Conservation (phyloP, 1,140 invertebrate genomes). For the Pararge aegeria region DNA sequence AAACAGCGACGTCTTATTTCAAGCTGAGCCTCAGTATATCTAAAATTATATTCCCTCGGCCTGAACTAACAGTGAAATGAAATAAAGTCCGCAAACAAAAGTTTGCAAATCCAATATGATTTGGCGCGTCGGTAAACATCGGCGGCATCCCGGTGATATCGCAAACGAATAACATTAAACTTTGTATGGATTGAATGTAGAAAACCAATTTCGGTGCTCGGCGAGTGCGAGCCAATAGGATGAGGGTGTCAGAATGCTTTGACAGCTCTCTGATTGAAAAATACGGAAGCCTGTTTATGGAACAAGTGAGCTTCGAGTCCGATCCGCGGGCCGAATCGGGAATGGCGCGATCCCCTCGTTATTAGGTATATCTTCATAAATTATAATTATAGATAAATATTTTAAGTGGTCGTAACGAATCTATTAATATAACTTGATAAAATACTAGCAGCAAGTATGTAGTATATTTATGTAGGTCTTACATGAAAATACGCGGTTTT, state of each 20-base stretch:
- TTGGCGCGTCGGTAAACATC: constrained; percentile 79
- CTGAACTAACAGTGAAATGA: constrained; percentile 77
- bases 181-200: constrained; percentile 80
- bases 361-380: not conserved
- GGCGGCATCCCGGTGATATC: constrained; percentile 78
- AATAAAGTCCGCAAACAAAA: constrained; percentile 80
- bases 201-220: constrained; percentile 80
- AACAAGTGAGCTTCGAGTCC: constrained; percentile 58
- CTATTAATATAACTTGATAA: too few species aligned
- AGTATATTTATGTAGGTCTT: too few species aligned
- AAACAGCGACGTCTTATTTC: constrained; percentile 41
- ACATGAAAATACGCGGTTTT: too few species aligned
- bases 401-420: too few species aligned
- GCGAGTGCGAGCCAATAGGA: constrained; percentile 77
- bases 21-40: constrained; percentile 56
- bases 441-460: too few species aligned
- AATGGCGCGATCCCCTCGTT: not conserved
- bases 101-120: constrained; percentile 80
- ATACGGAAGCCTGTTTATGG: constrained; percentile 80
- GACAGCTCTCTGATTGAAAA: constrained; percentile 81
- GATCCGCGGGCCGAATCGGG: constrained; percentile 11
- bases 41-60: constrained; percentile 72
- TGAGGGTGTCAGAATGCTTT: constrained; percentile 79
- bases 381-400: not conserved
- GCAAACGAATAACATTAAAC: constrained; percentile 80